A percentile compares a stretch with the other conserved stretches of the same genome.
These are phyloP conservation scores for Pelobates fuscus DNA, from an alignment of 2,113 vertebrate genomes.

Conservation along the genomic window DNA sequence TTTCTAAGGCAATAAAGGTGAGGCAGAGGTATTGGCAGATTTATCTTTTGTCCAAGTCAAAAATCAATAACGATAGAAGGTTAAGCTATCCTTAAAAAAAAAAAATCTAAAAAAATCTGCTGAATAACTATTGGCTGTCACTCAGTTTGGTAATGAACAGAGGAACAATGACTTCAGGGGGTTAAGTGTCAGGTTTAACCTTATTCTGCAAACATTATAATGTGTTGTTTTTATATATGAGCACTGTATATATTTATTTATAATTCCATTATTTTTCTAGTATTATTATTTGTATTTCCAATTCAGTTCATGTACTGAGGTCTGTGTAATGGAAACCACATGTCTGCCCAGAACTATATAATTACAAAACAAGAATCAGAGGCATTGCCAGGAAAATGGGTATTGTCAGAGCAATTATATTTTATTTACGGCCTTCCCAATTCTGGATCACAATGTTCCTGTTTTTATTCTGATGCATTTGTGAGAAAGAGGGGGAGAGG, in stretches of 20 bases:
- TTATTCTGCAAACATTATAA: slow-evolving; percentile 13
- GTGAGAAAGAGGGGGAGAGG: background rate
- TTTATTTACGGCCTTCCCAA: slow-evolving; percentile 83
- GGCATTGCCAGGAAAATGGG: slow-evolving; percentile 78
- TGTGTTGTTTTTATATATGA: slow-evolving; percentile 29
- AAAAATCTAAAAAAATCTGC: background rate
- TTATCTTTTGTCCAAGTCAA: slow-evolving; percentile 16
- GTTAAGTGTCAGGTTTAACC: background rate
- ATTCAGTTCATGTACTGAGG: slow-evolving; percentile 31
- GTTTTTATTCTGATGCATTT: slow-evolving; percentile 74
- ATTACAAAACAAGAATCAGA: slow-evolving; percentile 81
- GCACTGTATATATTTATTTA: too few species aligned
- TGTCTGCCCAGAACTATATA: slow-evolving; percentile 79
- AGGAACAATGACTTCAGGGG: slow-evolving; percentile 6
- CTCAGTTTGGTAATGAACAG: background rate
- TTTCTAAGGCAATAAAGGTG: slow-evolving; percentile 21
- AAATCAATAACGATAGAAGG: slow-evolving; percentile 5
- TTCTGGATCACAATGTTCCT: slow-evolving; percentile 75
- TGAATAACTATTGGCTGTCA: too few species aligned
- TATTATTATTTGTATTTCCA: slow-evolving; percentile 40
- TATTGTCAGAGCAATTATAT: slow-evolving; percentile 82
- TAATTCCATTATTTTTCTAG: background rate
- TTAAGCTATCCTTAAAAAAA: too few species aligned
- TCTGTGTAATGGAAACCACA: slow-evolving; percentile 82
- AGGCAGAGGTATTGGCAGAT: slow-evolving; percentile 2